phyloP scores from a whole-genome alignment of 2,888 invertebrate genomes.

The Protophormia terraenovae region DNA sequence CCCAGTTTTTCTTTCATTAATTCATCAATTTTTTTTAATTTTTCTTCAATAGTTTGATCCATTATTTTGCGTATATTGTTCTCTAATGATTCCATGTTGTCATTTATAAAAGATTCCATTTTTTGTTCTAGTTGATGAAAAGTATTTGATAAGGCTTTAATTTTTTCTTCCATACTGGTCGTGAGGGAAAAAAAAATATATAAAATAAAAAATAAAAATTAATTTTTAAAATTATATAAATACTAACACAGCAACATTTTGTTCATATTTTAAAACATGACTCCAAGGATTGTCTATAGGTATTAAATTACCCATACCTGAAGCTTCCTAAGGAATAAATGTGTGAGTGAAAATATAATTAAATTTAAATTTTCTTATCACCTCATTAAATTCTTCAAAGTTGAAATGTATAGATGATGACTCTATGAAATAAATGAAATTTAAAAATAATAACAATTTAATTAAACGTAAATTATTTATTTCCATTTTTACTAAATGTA shows the following conservation, averaged over 20 bases:
- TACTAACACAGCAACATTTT: not conserved
- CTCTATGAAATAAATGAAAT: not conserved
- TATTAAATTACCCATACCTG: not conserved
- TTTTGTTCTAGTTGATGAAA: not conserved
- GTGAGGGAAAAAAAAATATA: not conserved
- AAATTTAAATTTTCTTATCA: not conserved
- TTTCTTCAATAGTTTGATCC: not conserved
- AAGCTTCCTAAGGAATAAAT: not conserved
- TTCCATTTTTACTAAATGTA: too few relatives aligned
- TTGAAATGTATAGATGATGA: not conserved
- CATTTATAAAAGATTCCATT: not conserved
- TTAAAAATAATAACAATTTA: not conserved
- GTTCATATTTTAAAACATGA: not conserved
- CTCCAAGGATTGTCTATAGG: not conserved
- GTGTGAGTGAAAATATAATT: not conserved
- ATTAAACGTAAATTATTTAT: not conserved
- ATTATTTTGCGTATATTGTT: not conserved
- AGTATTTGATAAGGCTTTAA: not conserved
- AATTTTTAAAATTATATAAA: not conserved
- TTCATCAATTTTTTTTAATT: not conserved
- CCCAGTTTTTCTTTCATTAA: not conserved
- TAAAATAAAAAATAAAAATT: too few relatives aligned
- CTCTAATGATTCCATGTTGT: not conserved
- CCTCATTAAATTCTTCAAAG: not conserved
- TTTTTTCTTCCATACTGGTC: not conserved